Evolutionary conservation across 2,113 vertebrate species (phyloP).

Genomic region (crab-eating macaque (Macaca fascicularis)): DNA sequence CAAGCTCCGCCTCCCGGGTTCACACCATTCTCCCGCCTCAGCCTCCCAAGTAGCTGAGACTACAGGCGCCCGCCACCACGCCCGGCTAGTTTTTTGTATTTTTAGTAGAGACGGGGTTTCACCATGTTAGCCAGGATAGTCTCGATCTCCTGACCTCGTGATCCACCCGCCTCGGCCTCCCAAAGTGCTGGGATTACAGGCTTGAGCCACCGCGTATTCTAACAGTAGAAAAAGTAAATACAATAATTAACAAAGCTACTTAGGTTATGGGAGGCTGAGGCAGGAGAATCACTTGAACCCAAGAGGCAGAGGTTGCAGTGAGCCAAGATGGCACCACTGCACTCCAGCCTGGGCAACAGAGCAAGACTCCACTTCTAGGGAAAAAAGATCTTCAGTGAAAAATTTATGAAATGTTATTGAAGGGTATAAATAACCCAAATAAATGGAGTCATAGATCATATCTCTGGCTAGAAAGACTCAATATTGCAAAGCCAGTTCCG

Average conservation of each 20-base stretch:
- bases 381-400: neutral
- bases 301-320: neutral
- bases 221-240: conserved; percentile 6
- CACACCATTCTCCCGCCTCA: too few species aligned
- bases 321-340: neutral
- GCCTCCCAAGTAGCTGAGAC: too few species aligned
- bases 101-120: too few species aligned
- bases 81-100: too few species aligned
- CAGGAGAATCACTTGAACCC: neutral
- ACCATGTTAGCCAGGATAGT: too few species aligned
- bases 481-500: neutral
- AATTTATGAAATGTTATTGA: neutral
- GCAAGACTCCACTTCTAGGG: neutral
- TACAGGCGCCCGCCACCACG: too few species aligned
- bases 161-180: too few species aligned
- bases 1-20: too few species aligned
- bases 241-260: neutral
- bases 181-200: too few species aligned
- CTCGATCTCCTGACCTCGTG: too few species aligned
- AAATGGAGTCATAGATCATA: neutral
- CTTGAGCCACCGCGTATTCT: too few species aligned
- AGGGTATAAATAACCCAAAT: neutral
- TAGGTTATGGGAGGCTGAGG: neutral
- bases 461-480: neutral
- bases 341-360: neutral